A percentile compares a stretch with the other conserved stretches of the same genome.
These are phyloP conservation scores for Psephotus haematonotus DNA, from an alignment of 2,113 vertebrate species.

Conservation along the genomic window DNA sequence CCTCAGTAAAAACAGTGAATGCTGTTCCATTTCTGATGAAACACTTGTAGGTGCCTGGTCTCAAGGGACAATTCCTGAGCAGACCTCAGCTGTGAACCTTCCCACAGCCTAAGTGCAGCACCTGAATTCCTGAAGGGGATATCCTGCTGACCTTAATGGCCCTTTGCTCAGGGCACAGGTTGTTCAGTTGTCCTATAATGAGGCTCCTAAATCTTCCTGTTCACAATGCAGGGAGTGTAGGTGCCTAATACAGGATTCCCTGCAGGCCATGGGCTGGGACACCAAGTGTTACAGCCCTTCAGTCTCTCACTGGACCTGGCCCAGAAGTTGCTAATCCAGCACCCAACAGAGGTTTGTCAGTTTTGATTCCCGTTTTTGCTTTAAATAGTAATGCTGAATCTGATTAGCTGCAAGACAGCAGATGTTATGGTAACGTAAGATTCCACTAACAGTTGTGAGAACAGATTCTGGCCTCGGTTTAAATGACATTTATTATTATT, in stretches of 20 bases:
- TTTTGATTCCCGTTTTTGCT: slow-evolving; percentile 23
- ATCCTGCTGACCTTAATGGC: background rate
- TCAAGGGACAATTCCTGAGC: background rate
- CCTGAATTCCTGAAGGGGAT: background rate
- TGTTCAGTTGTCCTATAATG: background rate
- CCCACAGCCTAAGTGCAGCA: background rate
- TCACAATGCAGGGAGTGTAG: background rate
- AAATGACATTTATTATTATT: background rate
- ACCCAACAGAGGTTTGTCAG: background rate
- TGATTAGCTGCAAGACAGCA: slow-evolving; percentile 14
- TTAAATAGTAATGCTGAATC: slow-evolving; percentile 10
- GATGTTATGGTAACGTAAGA: background rate
- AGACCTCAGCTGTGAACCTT: background rate
- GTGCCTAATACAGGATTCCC: background rate
- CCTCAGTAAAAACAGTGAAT: background rate
- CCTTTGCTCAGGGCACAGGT: slow-evolving; percentile 3
- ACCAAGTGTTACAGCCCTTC: background rate
- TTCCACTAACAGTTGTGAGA: background rate
- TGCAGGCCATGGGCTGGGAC: background rate
- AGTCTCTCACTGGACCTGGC: background rate
- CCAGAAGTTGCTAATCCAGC: background rate
- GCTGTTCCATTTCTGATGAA: background rate
- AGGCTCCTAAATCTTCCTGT: background rate
- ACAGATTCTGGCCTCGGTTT: background rate
- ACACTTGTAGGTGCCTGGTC: background rate